These are phyloP conservation scores for Boloria euphrosyne DNA, from an alignment of 2,888 invertebrate species.

Conservation along the genomic window DNA sequence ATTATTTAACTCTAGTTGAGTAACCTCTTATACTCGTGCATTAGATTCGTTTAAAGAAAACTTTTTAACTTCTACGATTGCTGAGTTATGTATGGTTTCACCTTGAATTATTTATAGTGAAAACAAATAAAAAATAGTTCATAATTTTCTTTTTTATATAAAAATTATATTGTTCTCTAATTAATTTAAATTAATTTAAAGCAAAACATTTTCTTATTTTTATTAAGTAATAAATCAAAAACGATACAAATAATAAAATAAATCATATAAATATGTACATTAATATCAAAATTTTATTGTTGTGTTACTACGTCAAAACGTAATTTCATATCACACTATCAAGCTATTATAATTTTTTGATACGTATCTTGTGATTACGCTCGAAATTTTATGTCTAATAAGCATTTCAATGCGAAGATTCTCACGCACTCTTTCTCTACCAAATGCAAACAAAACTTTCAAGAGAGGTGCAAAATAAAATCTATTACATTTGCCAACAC, in stretches of 20 bases:
- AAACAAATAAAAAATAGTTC: too few relatives aligned
- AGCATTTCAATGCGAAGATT: slow-evolving; percentile 26
- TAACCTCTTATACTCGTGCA: slow-evolving; percentile 15
- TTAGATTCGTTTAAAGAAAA: slow-evolving; percentile 17
- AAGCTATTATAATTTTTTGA: slow-evolving; percentile 1
- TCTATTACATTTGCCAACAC: not conserved
- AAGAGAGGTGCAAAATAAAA: slow-evolving; percentile 26
- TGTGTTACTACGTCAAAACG: not conserved
- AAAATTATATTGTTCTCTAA: too few relatives aligned
- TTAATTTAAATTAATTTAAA: too few relatives aligned
- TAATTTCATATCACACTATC: not conserved
- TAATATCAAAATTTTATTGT: not conserved
- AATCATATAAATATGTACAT: too few relatives aligned
- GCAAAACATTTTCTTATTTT: too few relatives aligned
- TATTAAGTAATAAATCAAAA: too few relatives aligned
- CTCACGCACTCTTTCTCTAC: slow-evolving; percentile 31
- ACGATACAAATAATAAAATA: too few relatives aligned
- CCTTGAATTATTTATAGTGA: not conserved
- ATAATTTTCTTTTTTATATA: too few relatives aligned
- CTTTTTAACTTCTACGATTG: slow-evolving; percentile 23
- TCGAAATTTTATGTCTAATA: slow-evolving; percentile 13
- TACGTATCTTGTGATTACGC: slow-evolving; percentile 4
- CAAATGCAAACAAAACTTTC: slow-evolving; percentile 25
- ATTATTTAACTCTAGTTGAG: slow-evolving; percentile 35
- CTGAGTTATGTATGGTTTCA: slow-evolving; percentile 25